Conservation (phyloP, 2,797 vertebrate genomes). For the Leptoclinus maculatus region DNA sequence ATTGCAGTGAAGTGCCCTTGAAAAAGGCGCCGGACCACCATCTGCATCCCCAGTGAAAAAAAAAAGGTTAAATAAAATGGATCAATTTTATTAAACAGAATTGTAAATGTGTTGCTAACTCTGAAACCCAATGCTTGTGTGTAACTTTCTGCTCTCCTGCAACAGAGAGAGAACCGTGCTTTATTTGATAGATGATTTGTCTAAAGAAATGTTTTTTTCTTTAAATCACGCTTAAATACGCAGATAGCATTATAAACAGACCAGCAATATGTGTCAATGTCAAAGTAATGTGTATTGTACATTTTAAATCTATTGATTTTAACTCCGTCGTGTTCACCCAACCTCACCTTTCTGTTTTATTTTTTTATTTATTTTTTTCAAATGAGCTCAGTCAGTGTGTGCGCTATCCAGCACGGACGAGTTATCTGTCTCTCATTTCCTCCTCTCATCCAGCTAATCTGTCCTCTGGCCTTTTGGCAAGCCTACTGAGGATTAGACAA, state of each 20-base stretch:
- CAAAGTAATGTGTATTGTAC: not conserved
- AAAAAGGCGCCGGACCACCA: not conserved
- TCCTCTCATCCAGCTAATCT: slow-evolving; percentile 73
- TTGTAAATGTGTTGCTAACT: not conserved
- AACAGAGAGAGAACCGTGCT: not conserved
- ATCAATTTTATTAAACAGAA: not conserved
- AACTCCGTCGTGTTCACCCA: slow-evolving; percentile 1
- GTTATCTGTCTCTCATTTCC: slow-evolving; percentile 61
- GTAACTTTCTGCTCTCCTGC: not conserved
- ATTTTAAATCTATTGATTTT: not conserved
- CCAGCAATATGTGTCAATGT: not conserved
- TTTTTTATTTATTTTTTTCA: slow-evolving; percentile 8
- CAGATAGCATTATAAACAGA: not conserved
- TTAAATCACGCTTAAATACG: not conserved
- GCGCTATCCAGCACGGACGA: slow-evolving; percentile 19
- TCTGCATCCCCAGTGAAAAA: not conserved
- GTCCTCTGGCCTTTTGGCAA: slow-evolving; percentile 69
- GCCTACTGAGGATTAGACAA: slow-evolving; percentile 67
- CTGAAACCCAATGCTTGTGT: not conserved
- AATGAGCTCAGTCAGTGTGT: slow-evolving; percentile 6
- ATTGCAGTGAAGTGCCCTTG: not conserved
- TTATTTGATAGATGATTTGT: not conserved
- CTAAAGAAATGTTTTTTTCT: not conserved
- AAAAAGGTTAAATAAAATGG: no score
- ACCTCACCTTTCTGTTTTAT: slow-evolving; percentile 1